A percentile compares a stretch with the other conserved stretches of the same genome.
These are phyloP conservation scores for Pseudomyrmex dendroicus DNA, from an alignment of 1,140 invertebrate genomes.

Conservation along the genomic window DNA sequence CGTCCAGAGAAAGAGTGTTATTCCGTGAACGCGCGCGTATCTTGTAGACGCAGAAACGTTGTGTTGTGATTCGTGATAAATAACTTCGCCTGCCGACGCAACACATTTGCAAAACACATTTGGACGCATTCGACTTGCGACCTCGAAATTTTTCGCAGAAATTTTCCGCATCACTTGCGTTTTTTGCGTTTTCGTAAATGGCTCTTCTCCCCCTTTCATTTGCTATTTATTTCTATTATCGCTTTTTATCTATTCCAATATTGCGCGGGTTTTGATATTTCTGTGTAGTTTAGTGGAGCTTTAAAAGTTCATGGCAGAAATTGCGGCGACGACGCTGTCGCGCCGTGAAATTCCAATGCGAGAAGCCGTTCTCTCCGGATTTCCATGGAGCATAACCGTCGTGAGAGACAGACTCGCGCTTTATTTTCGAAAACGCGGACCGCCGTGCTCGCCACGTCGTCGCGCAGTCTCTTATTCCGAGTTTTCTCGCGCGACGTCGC, in stretches of 20 bases:
- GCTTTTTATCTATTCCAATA: slow-evolving; percentile 14
- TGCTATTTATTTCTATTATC: too few species aligned
- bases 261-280: slow-evolving; percentile 31
- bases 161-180: neutral
- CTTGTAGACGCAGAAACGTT: neutral
- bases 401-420: slow-evolving; percentile 40
- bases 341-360: slow-evolving; percentile 43
- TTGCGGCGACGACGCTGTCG: slow-evolving; percentile 29
- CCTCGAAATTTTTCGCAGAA: neutral
- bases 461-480: slow-evolving; percentile 62
- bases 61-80: slow-evolving; percentile 21
- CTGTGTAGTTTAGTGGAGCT: slow-evolving; percentile 5
- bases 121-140: neutral
- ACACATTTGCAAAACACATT: slow-evolving; percentile 12
- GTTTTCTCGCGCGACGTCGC: slow-evolving; percentile 69
- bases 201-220: too few species aligned
- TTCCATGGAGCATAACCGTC: slow-evolving; percentile 62
- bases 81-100: slow-evolving; percentile 20
- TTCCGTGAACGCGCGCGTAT: neutral
- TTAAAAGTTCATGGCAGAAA: slow-evolving; percentile 45
- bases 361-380: slow-evolving; percentile 44
- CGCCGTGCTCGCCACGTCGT: slow-evolving; percentile 35
- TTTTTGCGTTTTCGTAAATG: neutral
- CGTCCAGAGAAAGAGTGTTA: slow-evolving; percentile 18
- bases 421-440: slow-evolving; percentile 64